Conservation (phyloP, 2,113 vertebrate species). For the Gallinago paraguaiae region DNA sequence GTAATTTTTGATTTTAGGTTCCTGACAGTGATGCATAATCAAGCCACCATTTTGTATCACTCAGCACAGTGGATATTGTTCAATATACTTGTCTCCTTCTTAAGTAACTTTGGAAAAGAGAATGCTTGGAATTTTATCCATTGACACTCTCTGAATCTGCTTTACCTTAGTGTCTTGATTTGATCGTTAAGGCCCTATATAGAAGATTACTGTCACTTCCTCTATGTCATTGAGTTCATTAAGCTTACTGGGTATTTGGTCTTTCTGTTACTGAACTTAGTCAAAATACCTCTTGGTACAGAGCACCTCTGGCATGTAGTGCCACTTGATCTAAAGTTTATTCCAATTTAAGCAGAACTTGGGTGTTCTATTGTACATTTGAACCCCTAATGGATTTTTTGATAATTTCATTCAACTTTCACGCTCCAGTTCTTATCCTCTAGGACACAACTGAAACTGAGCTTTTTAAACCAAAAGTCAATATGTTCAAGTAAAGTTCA, state of each 20-base stretch:
- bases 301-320: neutral
- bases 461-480: neutral
- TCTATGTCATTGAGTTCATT: neutral
- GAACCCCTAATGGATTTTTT: neutral
- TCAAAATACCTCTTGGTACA: neutral
- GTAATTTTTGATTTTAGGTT: neutral
- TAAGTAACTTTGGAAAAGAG: neutral
- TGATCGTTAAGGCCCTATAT: neutral
- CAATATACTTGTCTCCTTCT: neutral
- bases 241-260: neutral
- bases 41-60: neutral
- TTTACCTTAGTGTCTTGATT: neutral
- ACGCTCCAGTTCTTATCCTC: neutral
- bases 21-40: neutral
- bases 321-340: neutral
- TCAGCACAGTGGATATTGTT: neutral
- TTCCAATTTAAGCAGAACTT: neutral
- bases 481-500: neutral
- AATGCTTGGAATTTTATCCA: neutral
- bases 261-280: neutral
- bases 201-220: neutral
- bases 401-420: neutral
- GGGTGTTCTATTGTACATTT: neutral
- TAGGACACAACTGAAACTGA: neutral
- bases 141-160: neutral